Base-by-base conservation (phyloP, 1,140 invertebrate genomes). In the Acromyrmex heyeri region DNA sequence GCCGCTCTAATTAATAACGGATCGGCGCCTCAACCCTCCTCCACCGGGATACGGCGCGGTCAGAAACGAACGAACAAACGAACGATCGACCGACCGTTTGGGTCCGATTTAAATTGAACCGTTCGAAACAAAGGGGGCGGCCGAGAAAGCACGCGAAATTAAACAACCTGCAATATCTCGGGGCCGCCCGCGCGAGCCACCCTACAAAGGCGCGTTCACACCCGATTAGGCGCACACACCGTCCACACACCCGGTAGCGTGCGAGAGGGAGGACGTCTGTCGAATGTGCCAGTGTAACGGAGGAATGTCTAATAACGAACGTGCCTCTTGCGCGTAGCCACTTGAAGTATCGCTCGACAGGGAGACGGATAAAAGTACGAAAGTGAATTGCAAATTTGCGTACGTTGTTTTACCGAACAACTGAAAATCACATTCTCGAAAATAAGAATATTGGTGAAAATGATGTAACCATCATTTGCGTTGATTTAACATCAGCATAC, bases 1-100 rank as follows among this genome's bases (percentile, higher is more conserved):
- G 91, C 88, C 93, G 93, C 93, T 94, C 92, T 94, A 94, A 94
- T 94, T 94, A 94, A 94, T 94, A 94, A 94, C 93, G 92, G 93
- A 94, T 93, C 93, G 93, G 93, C 93, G 93, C 93, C 93, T 94
- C 91, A 92, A 62, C 65, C 88, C 67, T 79, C 30, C 64, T 57
- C 48, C 38, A 34, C 3, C 53, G 75, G 14, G 57, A 6, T 34
- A 38, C 83, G 34, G 44, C 34, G 7, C 57, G 73, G 55, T 76
- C 73, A 38, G 55, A 76, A 48, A 34, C 73, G 55, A 57, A 12
- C 72, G 55, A 21, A 55, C 72, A 30, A 48, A 62, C 85, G 59
- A 55, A 50, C 65, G 81, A 59, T 30, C 57, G 87, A 82, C 67
- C 79, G 81, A 73, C 34, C 24, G 59, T 38, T 77, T 65, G 44